phyloP scores from a whole-genome alignment of 2,888 invertebrate species.

The Gymnocheta viridis region DNA sequence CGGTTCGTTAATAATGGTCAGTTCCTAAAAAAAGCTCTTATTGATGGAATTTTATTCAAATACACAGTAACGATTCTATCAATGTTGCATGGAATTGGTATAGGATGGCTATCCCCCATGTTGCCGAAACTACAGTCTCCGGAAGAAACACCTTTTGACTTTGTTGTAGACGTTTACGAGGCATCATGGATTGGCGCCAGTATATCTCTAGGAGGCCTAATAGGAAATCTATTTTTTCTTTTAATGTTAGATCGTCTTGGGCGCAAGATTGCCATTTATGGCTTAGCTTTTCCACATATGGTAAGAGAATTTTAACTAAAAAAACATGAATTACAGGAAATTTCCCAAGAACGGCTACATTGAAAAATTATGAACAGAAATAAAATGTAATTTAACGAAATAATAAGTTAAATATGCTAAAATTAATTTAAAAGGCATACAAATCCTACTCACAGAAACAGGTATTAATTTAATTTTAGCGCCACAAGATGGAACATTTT shows the following conservation, averaged over 20 bases:
- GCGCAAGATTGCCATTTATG: slow-evolving; percentile 76
- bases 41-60: not conserved
- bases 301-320: slow-evolving; percentile 72
- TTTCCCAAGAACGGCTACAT: too few species aligned
- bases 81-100: slow-evolving; percentile 77
- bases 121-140: slow-evolving; percentile 74
- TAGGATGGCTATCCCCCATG: slow-evolving; percentile 80
- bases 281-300: slow-evolving; percentile 78
- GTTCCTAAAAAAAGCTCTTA: not conserved
- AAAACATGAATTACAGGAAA: too few species aligned
- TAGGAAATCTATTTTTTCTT: slow-evolving; percentile 78
- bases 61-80: slow-evolving; percentile 76
- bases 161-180: slow-evolving; percentile 75
- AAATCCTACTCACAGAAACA: too few species aligned
- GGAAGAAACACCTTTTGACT: slow-evolving; percentile 74
- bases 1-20: slow-evolving; percentile 31
- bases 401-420: too few species aligned
- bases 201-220: slow-evolving; percentile 77
- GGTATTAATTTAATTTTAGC: too few species aligned
- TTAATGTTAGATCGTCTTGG: slow-evolving; percentile 76
- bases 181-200: slow-evolving; percentile 80
- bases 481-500: too few species aligned
- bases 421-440: too few species aligned
- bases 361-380: too few species aligned
- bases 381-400: too few species aligned